phyloP scores from a whole-genome alignment of 2,113 vertebrate species.

The Oceanodroma tethys region DNA sequence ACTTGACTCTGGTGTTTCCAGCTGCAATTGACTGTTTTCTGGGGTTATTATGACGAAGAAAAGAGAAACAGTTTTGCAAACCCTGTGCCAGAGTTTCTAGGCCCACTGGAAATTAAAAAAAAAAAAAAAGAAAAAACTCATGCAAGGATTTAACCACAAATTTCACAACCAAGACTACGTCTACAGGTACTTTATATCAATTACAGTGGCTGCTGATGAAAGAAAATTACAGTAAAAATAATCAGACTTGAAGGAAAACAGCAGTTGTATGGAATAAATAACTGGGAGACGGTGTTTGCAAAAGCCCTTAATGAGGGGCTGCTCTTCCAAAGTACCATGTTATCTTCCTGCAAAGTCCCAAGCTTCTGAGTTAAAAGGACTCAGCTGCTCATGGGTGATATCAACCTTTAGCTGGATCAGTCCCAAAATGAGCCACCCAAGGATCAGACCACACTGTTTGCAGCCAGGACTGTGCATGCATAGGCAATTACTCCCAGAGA shows the following conservation, averaged over 20 bases:
- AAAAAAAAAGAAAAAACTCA: neutral
- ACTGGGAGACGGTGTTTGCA: neutral
- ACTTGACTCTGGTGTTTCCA: neutral
- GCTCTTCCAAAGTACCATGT: neutral
- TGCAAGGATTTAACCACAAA: neutral
- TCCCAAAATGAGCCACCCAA: constrained; percentile 59
- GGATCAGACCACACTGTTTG: constrained; percentile 61
- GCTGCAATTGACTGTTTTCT: neutral
- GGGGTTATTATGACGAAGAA: neutral
- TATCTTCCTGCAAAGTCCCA: constrained; percentile 10
- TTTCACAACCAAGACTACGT: neutral
- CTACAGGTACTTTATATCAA: constrained; percentile 35
- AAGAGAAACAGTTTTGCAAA: neutral
- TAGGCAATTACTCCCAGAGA: constrained; percentile 53
- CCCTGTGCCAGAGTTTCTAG: neutral
- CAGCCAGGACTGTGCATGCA: constrained; percentile 59
- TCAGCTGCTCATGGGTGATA: constrained; percentile 49
- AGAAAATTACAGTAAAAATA: constrained; percentile 11
- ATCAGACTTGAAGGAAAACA: neutral
- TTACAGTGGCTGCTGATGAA: constrained; percentile 30
- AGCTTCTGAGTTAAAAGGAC: constrained; percentile 18
- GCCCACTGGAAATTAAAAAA: neutral
- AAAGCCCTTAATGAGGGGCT: neutral
- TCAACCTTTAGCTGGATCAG: constrained; percentile 28
- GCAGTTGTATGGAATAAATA: neutral